These are phyloP conservation scores for Bombyx mandarina DNA, from an alignment of 1,140 invertebrate genomes.

Conservation along the genomic window DNA sequence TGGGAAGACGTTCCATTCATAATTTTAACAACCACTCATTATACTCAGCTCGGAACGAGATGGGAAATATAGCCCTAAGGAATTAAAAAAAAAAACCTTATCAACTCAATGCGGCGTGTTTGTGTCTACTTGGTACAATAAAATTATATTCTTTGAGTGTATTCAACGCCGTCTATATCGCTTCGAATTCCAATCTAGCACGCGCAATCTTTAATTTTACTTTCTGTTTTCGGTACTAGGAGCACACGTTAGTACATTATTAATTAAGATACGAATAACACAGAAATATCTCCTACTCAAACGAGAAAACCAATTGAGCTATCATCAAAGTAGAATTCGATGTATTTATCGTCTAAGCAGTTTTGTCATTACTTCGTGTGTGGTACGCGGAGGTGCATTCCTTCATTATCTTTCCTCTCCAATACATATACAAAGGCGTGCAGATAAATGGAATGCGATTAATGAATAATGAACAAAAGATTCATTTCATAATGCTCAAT, in stretches of 20 bases:
- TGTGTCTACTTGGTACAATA: slow-evolving; percentile 6
- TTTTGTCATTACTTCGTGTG: slow-evolving; percentile 16
- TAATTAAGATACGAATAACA: no score
- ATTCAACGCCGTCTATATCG: background rate
- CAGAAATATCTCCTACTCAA: no score
- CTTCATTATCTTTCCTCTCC: slow-evolving; percentile 12
- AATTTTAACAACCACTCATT: slow-evolving; percentile 61
- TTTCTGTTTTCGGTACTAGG: no score
- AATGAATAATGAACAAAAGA: slow-evolving; percentile 13
- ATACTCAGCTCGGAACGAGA: slow-evolving; percentile 28
- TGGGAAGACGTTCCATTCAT: slow-evolving; percentile 52
- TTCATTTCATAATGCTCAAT: slow-evolving; percentile 6
- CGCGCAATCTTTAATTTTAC: background rate
- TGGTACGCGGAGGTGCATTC: slow-evolving; percentile 7
- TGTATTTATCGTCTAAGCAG: slow-evolving; percentile 2
- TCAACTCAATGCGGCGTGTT: slow-evolving; percentile 8
- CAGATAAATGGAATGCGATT: slow-evolving; percentile 6
- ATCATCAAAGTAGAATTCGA: background rate
- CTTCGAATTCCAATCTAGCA: background rate
- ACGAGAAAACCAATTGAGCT: no score
- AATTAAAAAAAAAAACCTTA: slow-evolving; percentile 24
- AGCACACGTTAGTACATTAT: no score
- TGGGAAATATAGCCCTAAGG: slow-evolving; percentile 25
- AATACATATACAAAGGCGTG: background rate
- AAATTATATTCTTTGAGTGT: slow-evolving; percentile 4